Percentiles rank a stretch among this genome's conserved stretches.
phyloP scores from a whole-genome alignment of 2,888 invertebrate genomes.

The Laspeyria flexula region DNA sequence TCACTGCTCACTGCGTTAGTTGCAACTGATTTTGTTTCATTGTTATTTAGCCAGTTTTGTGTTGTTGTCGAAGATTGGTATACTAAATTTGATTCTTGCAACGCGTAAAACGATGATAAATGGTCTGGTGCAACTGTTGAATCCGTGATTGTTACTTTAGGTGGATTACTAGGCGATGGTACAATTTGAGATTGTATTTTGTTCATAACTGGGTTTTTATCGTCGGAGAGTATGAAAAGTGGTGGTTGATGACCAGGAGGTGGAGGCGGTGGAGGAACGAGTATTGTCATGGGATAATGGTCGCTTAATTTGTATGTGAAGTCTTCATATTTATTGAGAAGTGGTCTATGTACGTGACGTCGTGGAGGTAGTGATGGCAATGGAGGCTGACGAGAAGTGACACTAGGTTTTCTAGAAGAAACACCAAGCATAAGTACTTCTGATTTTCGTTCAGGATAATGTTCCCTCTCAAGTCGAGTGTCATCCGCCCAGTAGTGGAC shows the following conservation, averaged over 20 bases:
- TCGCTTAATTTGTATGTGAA: slow-evolving; percentile 82
- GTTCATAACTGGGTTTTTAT: slow-evolving; percentile 50
- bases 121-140: slow-evolving; percentile 53
- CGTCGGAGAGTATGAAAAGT: slow-evolving; percentile 64
- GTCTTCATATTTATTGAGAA: slow-evolving; percentile 78
- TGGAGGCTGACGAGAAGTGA: slow-evolving; percentile 77
- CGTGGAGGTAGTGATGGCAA: slow-evolving; percentile 53
- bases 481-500: slow-evolving; percentile 93
- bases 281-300: slow-evolving; percentile 88
- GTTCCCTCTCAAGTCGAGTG: slow-evolving; percentile 84
- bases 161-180: slow-evolving; percentile 43
- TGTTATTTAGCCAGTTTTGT: slow-evolving; percentile 75
- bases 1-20: slow-evolving; percentile 73
- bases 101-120: slow-evolving; percentile 75
- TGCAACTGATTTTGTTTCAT: slow-evolving; percentile 60
- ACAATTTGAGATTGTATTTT: slow-evolving; percentile 42
- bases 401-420: slow-evolving; percentile 88
- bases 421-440: slow-evolving; percentile 90
- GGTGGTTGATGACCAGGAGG: slow-evolving; percentile 73
- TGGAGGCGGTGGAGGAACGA: slow-evolving; percentile 89
- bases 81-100: slow-evolving; percentile 88
- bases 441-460: slow-evolving; percentile 86
- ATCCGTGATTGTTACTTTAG: slow-evolving; percentile 49
- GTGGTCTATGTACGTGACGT: slow-evolving; percentile 55
- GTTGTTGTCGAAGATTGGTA: slow-evolving; percentile 87